These are phyloP conservation scores for Micronycteris hirsuta DNA, from an alignment of 2,113 vertebrate species.

Conservation along the genomic window DNA sequence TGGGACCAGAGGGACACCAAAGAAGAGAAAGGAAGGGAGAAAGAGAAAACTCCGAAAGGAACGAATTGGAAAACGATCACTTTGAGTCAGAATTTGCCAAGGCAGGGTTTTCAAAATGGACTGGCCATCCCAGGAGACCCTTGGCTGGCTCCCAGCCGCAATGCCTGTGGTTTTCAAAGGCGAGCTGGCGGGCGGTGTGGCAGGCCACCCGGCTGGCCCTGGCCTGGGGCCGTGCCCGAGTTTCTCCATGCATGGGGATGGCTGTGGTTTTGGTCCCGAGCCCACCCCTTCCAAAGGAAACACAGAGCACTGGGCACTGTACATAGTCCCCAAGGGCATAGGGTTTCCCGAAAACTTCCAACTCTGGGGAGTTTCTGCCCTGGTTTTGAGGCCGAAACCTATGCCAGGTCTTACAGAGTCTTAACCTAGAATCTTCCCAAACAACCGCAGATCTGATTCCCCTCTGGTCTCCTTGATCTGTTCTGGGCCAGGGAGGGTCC, in stretches of 20 bases:
- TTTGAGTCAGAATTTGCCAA: background rate
- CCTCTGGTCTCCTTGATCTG: background rate
- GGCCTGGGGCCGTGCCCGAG: background rate
- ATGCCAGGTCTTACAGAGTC: background rate
- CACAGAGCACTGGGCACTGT: background rate
- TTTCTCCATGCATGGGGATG: background rate
- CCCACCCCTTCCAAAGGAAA: background rate
- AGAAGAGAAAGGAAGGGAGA: background rate
- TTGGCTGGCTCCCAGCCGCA: background rate
- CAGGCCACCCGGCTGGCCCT: background rate
- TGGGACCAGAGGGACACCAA: background rate
- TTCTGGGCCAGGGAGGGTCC: background rate
- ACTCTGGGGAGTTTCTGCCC: background rate
- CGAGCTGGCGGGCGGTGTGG: fast-evolving
- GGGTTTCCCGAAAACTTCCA: background rate
- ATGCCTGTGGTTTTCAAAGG: background rate
- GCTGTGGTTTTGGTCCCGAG: background rate
- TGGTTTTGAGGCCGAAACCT: background rate
- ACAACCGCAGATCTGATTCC: background rate
- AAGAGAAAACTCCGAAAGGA: background rate
- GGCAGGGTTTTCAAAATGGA: background rate
- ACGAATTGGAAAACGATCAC: background rate
- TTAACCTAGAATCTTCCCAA: background rate
- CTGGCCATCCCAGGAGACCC: background rate
- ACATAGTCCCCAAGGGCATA: background rate